phyloP scores from a whole-genome alignment of 2,797 vertebrate species.

The Serranus cabrilla region DNA sequence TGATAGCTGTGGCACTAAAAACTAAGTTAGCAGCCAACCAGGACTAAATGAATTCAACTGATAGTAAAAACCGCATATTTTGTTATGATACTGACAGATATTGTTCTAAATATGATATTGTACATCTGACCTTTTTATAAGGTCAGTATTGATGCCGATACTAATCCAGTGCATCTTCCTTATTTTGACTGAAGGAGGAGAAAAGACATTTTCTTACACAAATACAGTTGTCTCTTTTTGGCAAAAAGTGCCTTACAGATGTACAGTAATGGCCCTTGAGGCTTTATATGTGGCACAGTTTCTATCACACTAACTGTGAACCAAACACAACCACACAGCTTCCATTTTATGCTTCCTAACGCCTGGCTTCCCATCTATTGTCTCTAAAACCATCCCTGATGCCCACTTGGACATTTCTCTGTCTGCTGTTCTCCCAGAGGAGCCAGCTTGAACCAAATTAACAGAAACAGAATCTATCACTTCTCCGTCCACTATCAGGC shows the following conservation, averaged over 20 bases:
- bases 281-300: constrained; percentile 42
- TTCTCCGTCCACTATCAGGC: constrained; percentile 51
- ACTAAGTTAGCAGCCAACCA: not conserved
- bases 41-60: not conserved
- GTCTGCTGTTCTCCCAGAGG: constrained; percentile 69
- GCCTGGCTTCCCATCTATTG: constrained; percentile 56
- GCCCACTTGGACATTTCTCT: constrained; percentile 63
- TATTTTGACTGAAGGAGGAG: constrained; percentile 16
- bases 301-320: constrained; percentile 43
- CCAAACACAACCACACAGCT: constrained; percentile 32
- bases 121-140: not conserved
- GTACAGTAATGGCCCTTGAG: constrained; percentile 25
- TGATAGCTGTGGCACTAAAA: not conserved
- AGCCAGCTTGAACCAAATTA: constrained; percentile 70
- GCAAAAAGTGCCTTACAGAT: constrained; percentile 31
- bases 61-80: not conserved
- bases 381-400: constrained; percentile 69
- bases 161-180: not conserved
- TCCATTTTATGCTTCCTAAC: constrained; percentile 54
- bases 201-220: constrained; percentile 8
- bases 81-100: not conserved
- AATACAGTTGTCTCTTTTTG: constrained; percentile 37
- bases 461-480: constrained; percentile 69
- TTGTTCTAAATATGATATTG: not conserved
- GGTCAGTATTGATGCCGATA: not conserved